Evolutionary conservation across 2,113 vertebrate species (phyloP).

Genomic region (Choloepus hoffmanni): DNA sequence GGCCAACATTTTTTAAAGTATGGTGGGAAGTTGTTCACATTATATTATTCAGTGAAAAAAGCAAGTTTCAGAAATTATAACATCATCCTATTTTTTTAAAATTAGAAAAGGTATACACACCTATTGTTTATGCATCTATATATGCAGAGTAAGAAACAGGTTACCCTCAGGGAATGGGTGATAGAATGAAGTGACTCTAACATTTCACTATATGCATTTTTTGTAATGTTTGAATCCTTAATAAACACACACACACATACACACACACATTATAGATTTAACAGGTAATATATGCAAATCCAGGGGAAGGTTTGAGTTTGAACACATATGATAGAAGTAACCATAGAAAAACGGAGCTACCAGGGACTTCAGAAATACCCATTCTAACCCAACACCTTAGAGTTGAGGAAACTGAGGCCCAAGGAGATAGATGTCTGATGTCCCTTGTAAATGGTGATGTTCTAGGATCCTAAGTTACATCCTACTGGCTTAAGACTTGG

Average conservation of each 20-base stretch:
- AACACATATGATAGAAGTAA: neutral
- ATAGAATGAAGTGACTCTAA: neutral
- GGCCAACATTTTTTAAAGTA: neutral
- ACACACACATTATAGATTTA: neutral
- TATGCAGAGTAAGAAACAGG: neutral
- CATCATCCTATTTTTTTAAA: neutral
- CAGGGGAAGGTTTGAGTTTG: neutral
- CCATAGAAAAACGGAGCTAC: neutral
- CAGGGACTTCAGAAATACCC: neutral
- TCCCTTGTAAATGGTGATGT: neutral
- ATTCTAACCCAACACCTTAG: neutral
- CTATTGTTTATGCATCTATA: neutral
- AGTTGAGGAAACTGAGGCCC: neutral
- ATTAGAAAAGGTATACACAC: neutral
- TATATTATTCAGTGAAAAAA: neutral
- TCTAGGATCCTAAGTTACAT: neutral
- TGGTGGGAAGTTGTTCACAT: neutral
- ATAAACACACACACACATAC: neutral
- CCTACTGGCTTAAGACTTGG: neutral
- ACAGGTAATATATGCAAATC: neutral
- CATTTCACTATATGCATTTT: neutral
- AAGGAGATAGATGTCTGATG: neutral
- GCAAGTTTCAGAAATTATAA: constrained; percentile 14
- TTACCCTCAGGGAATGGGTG: neutral
- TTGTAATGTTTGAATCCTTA: constrained; percentile 42